Conservation (phyloP, 1,140 invertebrate genomes). For the Atta cephalotes region DNA sequence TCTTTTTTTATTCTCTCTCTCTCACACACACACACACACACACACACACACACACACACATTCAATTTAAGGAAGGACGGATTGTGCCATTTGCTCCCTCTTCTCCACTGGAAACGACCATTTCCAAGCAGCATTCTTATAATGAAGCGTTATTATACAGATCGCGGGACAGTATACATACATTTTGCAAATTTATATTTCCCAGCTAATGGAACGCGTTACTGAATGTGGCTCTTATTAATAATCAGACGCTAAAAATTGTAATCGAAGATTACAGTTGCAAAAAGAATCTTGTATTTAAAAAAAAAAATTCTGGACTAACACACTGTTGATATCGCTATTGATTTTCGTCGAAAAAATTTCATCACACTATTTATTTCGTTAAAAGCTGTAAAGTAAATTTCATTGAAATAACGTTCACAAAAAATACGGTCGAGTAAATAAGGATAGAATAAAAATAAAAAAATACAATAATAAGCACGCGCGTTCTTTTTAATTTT, state of each 20-base stretch:
- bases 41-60: neutral
- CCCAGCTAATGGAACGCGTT: constrained; percentile 42
- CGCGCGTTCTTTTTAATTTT: neutral
- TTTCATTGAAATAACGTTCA: constrained; percentile 15
- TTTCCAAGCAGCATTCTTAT: constrained; percentile 71
- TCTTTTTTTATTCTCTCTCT: constrained; percentile 57
- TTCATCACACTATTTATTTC: neutral
- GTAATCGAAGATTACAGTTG: constrained; percentile 26
- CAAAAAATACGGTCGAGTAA: neutral
- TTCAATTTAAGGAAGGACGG: constrained; percentile 58
- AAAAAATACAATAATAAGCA: constrained; percentile 15
- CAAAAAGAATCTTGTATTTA: neutral
- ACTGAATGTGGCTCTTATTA: constrained; percentile 12
- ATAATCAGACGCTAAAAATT: constrained; percentile 34
- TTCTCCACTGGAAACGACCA: constrained; percentile 63
- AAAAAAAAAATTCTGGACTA: neutral
- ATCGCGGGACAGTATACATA: constrained; percentile 37
- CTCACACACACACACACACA: neutral
- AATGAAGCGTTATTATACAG: constrained; percentile 73
- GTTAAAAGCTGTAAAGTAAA: neutral
- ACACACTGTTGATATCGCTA: neutral
- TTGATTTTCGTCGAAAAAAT: neutral
- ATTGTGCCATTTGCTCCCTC: constrained; percentile 30
- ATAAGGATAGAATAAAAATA: neutral
- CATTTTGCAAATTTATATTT: constrained; percentile 56